Evolutionary conservation across 1,140 invertebrate species (phyloP).

Genomic region (Bicyclus anynana): DNA sequence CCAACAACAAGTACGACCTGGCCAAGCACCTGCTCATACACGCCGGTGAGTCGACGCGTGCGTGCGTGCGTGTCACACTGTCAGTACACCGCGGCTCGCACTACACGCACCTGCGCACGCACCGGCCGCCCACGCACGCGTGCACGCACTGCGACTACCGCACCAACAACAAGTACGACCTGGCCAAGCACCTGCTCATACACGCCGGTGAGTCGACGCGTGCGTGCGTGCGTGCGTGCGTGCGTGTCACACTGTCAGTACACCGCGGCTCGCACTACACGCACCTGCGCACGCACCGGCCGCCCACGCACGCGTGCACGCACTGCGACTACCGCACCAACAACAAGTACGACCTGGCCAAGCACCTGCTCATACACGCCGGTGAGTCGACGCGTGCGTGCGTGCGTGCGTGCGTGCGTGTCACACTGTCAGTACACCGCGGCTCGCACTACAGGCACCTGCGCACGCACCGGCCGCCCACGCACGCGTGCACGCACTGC

Average conservation of each 20-base stretch:
- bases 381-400: neutral
- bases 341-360: neutral
- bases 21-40: neutral
- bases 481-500: slow-evolving; percentile 40
- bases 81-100: slow-evolving; percentile 39
- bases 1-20: neutral
- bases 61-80: slow-evolving; percentile 41
- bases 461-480: slow-evolving; percentile 40
- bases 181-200: slow-evolving; percentile 45
- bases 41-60: neutral
- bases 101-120: slow-evolving; percentile 40
- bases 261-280: neutral
- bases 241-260: neutral
- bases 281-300: neutral
- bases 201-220: slow-evolving; percentile 20
- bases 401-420: too few species aligned
- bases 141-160: slow-evolving; percentile 49
- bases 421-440: too few species aligned
- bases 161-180: slow-evolving; percentile 42
- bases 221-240: neutral
- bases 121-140: slow-evolving; percentile 34
- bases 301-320: too few species aligned
- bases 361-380: neutral
- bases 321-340: neutral
- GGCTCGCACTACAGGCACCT: slow-evolving; percentile 24